phyloP scores from a whole-genome alignment of 2,113 vertebrate genomes.

The Rhinoderma darwinii region DNA sequence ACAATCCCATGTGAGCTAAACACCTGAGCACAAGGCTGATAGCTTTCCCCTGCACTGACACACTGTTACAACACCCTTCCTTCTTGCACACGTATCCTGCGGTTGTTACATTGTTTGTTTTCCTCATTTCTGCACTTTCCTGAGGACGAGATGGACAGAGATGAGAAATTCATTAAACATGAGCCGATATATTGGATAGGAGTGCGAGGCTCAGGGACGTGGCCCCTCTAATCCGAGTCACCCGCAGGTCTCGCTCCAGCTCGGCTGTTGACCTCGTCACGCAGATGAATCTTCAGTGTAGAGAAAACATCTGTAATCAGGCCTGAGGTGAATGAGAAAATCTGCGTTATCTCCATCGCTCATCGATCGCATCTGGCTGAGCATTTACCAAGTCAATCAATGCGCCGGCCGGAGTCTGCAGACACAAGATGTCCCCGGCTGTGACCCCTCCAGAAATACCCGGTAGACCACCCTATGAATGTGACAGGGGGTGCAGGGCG shows the following conservation, averaged over 20 bases:
- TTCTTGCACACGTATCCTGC: too few species aligned
- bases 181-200: background rate
- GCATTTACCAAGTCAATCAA: slow-evolving; percentile 84
- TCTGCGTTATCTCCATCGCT: slow-evolving; percentile 59
- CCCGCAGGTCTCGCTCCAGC: background rate
- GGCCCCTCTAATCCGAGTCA: background rate
- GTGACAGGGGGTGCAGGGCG: too few species aligned
- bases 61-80: too few species aligned
- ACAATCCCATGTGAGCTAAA: too few species aligned
- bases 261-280: slow-evolving; percentile 28
- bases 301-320: background rate
- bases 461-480: too few species aligned
- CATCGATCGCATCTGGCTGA: slow-evolving; percentile 85
- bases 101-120: too few species aligned
- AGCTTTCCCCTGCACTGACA: too few species aligned
- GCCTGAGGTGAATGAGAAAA: slow-evolving; percentile 51
- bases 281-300: background rate
- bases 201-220: background rate
- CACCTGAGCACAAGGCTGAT: too few species aligned
- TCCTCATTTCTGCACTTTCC: background rate
- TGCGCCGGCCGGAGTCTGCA: slow-evolving; percentile 63
- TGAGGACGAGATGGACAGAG: background rate
- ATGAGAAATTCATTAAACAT: background rate
- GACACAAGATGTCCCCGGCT: background rate
- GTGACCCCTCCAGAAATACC: background rate